Evolutionary conservation across 2,888 invertebrate genomes (phyloP).

Genomic region (Cabera pusaria): DNA sequence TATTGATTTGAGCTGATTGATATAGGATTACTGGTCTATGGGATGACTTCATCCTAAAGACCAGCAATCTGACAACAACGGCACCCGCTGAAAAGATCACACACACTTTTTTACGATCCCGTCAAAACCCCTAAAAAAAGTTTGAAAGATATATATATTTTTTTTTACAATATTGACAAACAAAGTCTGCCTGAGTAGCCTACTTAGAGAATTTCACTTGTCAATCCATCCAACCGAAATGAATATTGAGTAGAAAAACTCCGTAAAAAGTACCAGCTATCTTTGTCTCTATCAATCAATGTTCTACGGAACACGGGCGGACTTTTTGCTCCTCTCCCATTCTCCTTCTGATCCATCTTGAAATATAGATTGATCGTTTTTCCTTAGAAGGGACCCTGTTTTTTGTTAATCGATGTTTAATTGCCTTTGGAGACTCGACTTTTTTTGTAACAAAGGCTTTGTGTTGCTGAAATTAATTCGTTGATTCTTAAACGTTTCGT

Average conservation of each 20-base stretch:
- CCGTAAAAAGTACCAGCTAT: conserved; percentile 39
- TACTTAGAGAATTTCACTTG: conserved; percentile 14
- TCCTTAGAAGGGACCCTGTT: conserved; percentile 13
- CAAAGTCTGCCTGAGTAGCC: conserved; percentile 2
- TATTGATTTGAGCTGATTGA: no score
- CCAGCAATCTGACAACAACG: no score
- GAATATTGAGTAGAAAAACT: conserved; percentile 47
- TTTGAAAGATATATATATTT: no score
- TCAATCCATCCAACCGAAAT: conserved; percentile 39
- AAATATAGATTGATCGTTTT: conserved; percentile 53
- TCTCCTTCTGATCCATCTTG: conserved; percentile 42
- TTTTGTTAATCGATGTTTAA: conserved; percentile 27
- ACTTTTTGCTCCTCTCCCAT: conserved; percentile 44
- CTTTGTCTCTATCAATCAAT: conserved; percentile 47
- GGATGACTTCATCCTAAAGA: no score
- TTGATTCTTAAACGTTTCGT: no score
- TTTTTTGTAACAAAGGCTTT: conserved; percentile 10
- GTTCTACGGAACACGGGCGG: conserved; percentile 34
- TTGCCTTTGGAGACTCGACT: conserved; percentile 12
- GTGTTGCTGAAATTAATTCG: no score
- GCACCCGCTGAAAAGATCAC: no score
- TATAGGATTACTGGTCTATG: no score
- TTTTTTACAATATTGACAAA: no score
- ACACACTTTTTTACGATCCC: no score
- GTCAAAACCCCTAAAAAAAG: no score